Conservation (phyloP, 2,113 vertebrate species). For the Dipodomys spectabilis region DNA sequence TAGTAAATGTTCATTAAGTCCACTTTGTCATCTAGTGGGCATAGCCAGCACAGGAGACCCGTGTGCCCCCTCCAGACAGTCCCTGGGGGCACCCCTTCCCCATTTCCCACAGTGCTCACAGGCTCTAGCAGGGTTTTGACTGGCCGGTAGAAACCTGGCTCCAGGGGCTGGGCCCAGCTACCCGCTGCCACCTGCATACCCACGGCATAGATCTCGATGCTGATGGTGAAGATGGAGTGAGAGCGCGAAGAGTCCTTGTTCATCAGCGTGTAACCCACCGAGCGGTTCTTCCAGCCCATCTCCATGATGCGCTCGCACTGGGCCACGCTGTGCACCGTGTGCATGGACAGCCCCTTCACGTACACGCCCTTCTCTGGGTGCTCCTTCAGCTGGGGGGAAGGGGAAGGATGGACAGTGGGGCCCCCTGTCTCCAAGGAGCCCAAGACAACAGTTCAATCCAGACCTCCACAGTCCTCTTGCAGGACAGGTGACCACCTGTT, state of each 20-base stretch:
- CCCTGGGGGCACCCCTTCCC: background rate
- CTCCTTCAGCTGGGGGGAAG: slow-evolving; percentile 91
- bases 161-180: rapidly evolving
- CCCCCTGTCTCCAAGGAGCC: background rate
- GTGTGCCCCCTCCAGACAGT: background rate
- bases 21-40: background rate
- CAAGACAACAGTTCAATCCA: too few relatives aligned
- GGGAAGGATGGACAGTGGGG: too few relatives aligned
- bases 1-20: too few relatives aligned
- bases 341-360: slow-evolving; percentile 92
- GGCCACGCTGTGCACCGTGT: slow-evolving; percentile 88
- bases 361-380: slow-evolving; percentile 91
- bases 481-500: background rate
- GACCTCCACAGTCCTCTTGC: background rate
- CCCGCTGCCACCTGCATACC: slow-evolving; percentile 77
- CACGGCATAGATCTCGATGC: slow-evolving; percentile 90
- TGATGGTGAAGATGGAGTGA: slow-evolving; percentile 94
- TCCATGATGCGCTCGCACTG: slow-evolving; percentile 92
- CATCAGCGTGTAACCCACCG: slow-evolving; percentile 92
- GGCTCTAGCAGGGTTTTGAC: background rate
- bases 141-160: rapidly evolving
- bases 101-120: background rate
- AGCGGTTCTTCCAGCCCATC: slow-evolving; percentile 91
- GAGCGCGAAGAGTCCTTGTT: slow-evolving; percentile 94
- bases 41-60: rapidly evolving